A percentile compares a stretch with the other conserved stretches of the same genome.
phyloP scores from a whole-genome alignment of 2,113 vertebrate genomes.

The Morone chrysops region DNA sequence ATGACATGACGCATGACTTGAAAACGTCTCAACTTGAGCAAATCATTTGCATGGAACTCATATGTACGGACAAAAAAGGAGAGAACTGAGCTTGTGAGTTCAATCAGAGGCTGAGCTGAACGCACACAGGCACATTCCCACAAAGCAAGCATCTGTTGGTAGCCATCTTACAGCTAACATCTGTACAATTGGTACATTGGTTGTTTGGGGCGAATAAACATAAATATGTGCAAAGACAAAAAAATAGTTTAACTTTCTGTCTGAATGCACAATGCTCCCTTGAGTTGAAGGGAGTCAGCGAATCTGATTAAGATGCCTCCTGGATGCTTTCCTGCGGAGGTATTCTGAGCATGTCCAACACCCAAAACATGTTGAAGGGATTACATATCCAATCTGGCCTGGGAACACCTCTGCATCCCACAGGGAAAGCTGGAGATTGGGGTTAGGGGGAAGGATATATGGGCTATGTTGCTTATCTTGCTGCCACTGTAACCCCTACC shows the following conservation, averaged over 20 bases:
- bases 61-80: neutral
- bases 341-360: constrained; percentile 22
- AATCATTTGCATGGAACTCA: neutral
- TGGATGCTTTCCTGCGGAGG: neutral
- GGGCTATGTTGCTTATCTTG: neutral
- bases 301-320: neutral
- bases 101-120: neutral
- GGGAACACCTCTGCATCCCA: neutral
- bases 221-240: neutral
- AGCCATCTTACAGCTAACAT: neutral
- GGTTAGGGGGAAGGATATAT: neutral
- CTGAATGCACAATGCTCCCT: neutral
- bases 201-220: neutral
- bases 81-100: neutral
- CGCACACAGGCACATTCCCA: neutral
- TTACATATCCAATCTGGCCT: neutral
- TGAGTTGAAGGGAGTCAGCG: neutral
- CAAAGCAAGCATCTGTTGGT: neutral
- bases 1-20: no score
- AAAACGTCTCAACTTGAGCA: no score
- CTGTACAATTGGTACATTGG: neutral
- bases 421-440: neutral
- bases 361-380: neutral
- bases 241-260: neutral
- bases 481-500: neutral